Base-by-base conservation (phyloP, 2,888 invertebrate species). In the Laspeyria flexula region DNA sequence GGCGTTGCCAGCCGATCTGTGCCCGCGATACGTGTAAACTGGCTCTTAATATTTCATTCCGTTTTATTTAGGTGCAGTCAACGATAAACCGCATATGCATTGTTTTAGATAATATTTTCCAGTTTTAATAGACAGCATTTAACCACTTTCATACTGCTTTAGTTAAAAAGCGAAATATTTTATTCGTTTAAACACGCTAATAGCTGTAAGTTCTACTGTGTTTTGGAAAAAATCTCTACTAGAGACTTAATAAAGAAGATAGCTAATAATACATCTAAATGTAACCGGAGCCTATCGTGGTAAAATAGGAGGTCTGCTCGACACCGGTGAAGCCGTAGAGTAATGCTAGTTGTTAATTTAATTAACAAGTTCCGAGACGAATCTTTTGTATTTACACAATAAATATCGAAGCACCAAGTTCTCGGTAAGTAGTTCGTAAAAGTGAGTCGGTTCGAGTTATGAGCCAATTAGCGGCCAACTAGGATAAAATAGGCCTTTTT, bases 41-140 rank as follows among this genome's bases (percentile, higher is more conserved):
- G 80, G 74, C 86, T 78, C 73, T 82, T 81, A 77, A 85, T 83
- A 86, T 81, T 84, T 85, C 81, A 85, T 79, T 79, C 73, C 73
- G 76, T 80, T 85, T 85, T 83, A 83, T 85, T 84, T 76, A 66
- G 71, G 65, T 64, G 74, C 77, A 79, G 64, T 73, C 75, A 73
- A 73, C 76, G 71, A 63, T 58, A 66, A 69, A 71, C 68, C 66
- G 66, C 55, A 67, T 60, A 51, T 55, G 55, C 67, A 67, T 70
- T 74, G 73, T 75, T 74, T 67, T 34, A 0, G 3, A 31, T 3
- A 31, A 3, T 25, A 25, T 6, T 25, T 21, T 3, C 21, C 21
- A 25, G 5, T 25, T 3, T 25, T 3, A 25, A 25, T 7, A 25
- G 25, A 7, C 1, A 25, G 5, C 21, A 5, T 21, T 21, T 2